Evolutionary conservation across 2,113 vertebrate genomes (phyloP).

Genomic region (Leptobrachium leishanense): DNA sequence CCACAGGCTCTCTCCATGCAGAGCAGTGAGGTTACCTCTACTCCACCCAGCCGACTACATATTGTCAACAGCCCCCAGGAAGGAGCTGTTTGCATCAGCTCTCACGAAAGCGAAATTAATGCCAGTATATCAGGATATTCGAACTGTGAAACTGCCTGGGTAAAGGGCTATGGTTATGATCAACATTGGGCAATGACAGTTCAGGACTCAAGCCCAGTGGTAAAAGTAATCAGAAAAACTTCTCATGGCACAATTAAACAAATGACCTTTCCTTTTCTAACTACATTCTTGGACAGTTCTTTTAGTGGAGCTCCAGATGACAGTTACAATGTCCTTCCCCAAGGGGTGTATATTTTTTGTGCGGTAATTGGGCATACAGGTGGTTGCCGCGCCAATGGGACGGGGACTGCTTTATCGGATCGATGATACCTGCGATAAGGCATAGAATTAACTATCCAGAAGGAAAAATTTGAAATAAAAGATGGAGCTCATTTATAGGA

Average conservation of each 20-base stretch:
- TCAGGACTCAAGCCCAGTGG: neutral
- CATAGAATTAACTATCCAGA: neutral
- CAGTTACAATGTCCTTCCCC: too few species aligned
- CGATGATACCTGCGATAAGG: neutral
- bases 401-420: neutral
- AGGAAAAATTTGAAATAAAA: neutral
- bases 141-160: neutral
- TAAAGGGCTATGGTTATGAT: neutral
- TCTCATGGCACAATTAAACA: neutral
- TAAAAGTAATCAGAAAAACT: neutral
- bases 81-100: too few species aligned
- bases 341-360: too few species aligned
- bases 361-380: neutral
- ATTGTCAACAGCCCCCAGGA: too few species aligned
- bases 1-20: too few species aligned
- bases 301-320: neutral
- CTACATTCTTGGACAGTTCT: neutral
- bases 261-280: neutral
- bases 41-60: too few species aligned
- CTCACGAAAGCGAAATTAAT: too few species aligned
- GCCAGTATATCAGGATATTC: neutral
- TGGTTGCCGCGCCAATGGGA: too few species aligned
- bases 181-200: neutral
- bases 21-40: too few species aligned
- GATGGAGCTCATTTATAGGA: neutral